Evolutionary conservation across 1,140 invertebrate genomes (phyloP), one percentile per base, ranked within the genome.

Genomic region (Aplysia californica): DNA sequence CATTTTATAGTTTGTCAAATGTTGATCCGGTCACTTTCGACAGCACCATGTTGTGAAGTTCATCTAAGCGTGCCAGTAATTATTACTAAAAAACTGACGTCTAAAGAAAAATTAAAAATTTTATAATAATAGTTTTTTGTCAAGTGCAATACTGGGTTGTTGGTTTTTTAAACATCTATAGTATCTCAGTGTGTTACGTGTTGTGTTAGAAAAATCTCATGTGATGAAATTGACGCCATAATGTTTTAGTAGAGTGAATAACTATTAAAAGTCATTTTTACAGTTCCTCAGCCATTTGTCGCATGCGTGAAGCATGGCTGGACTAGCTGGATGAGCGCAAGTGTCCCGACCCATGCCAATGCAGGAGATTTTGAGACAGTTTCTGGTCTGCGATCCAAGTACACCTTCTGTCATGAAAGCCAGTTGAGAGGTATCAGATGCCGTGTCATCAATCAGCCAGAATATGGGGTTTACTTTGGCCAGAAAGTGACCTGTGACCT

Each of bases 371-470:
- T 82, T 10, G 84, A 86, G 66, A 80, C 75, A 15, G 26, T 78
- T 31, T 21, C 39, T 1, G 70, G 36, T 3, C 76, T 85, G 35
- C 59, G 81, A 38, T 68, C 38, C 21, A 55, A 76, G 3, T 84
- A 85, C 29, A 50, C 79, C 4, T 85, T 82, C 79, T 87, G 84
- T 38, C 58, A 79, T 33, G 82, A 83, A 39, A 56, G 41, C n/a
- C 80, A 81, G 50, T 84, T 87, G 10, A 77, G 74, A 39, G 76
- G 80, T 36, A 86, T 89, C 55, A 75, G 84, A 29, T 89, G 86
- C 68, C 61, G 87, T 18, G 83, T 80, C 10, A 73, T 84, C 1
- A 79, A 80, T 2, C 78, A 76, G 1, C 75, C 67, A 5, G 74
- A 73, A 55, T 76, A 73, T 15, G 75, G 64, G 0, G 26, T 5